Percentiles rank a stretch among this genome's conserved stretches.
Evolutionary conservation across 2,113 vertebrate genomes (phyloP).

Genomic region (Amphilophus citrinellus): DNA sequence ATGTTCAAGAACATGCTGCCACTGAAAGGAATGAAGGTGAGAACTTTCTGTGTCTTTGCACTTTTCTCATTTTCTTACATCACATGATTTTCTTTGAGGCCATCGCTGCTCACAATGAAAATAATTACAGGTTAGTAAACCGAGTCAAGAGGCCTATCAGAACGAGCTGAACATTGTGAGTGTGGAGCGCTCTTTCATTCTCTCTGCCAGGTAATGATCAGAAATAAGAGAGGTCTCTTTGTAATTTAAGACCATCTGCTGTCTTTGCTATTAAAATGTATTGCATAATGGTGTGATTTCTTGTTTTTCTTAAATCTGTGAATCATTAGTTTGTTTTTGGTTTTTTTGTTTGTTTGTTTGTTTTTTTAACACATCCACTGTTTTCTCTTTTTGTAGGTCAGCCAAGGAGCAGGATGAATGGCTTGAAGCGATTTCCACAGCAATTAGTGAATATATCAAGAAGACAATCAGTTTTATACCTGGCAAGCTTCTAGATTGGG

Average conservation of each 20-base stretch:
- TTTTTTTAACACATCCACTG: background rate
- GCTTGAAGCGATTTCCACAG: constrained; percentile 92
- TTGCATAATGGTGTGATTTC: background rate
- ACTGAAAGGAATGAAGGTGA: constrained; percentile 95
- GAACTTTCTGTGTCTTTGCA: constrained; percentile 1
- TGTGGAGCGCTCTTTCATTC: constrained; percentile 97
- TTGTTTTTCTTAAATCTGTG: background rate
- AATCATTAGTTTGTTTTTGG: background rate
- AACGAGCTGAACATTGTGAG: constrained; percentile 98
- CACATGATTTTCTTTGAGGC: background rate
- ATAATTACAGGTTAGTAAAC: constrained; percentile 91
- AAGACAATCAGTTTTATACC: constrained; percentile 94
- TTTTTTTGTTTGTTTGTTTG: too few species aligned
- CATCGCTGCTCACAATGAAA: constrained; percentile 15
- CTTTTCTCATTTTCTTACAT: background rate
- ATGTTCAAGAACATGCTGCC: constrained; percentile 96
- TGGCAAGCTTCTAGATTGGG: constrained; percentile 87
- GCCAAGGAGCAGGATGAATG: constrained; percentile 94
- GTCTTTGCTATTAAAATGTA: background rate
- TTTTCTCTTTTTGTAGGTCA: constrained; percentile 81
- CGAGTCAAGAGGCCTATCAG: constrained; percentile 94
- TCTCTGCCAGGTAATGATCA: constrained; percentile 90
- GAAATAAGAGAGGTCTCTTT: background rate
- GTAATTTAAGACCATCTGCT: background rate
- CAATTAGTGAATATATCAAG: constrained; percentile 92